Conservation (phyloP, 2,888 invertebrate genomes). For the Brachynemurus nebulosus region DNA sequence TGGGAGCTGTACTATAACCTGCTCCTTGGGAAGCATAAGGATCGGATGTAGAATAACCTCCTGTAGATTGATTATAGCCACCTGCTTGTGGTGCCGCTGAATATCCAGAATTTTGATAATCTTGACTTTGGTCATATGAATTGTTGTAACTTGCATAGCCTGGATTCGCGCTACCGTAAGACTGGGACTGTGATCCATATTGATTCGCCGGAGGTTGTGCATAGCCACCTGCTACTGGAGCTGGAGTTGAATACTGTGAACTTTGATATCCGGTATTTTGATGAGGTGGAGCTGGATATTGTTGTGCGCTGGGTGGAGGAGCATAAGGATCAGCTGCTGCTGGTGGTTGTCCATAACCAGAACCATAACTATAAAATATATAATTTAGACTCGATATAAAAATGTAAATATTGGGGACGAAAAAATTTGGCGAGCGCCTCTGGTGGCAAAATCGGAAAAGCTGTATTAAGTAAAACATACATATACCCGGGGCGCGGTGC, state of each 20-base stretch:
- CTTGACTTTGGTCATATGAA: constrained; percentile 8
- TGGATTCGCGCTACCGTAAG: not conserved
- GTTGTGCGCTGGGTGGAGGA: constrained; percentile 7
- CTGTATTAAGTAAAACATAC: not conserved
- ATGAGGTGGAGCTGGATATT: constrained; percentile 4
- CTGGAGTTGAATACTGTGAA: constrained; percentile 8
- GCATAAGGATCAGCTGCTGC: constrained; percentile 7
- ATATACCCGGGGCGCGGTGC: too few relatives aligned
- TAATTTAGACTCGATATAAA: too few relatives aligned
- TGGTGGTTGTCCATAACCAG: constrained; percentile 6
- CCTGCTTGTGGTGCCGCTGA: not conserved
- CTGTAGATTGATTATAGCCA: constrained; percentile 8
- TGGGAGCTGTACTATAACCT: constrained; percentile 12
- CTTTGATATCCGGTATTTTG: constrained; percentile 8
- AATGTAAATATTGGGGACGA: too few relatives aligned
- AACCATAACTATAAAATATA: constrained; percentile 5
- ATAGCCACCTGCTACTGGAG: constrained; percentile 5
- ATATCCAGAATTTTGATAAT: constrained; percentile 8
- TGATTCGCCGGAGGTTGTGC: constrained; percentile 4
- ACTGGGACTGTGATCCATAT: constrained; percentile 2
- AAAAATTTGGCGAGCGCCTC: too few relatives aligned
- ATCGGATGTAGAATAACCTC: constrained; percentile 15
- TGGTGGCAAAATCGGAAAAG: not conserved
- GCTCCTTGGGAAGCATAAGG: constrained; percentile 14
- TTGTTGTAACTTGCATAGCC: constrained; percentile 4